Evolutionary conservation across 2,888 invertebrate genomes (phyloP).

Genomic region (Linnaemya vulpina): DNA sequence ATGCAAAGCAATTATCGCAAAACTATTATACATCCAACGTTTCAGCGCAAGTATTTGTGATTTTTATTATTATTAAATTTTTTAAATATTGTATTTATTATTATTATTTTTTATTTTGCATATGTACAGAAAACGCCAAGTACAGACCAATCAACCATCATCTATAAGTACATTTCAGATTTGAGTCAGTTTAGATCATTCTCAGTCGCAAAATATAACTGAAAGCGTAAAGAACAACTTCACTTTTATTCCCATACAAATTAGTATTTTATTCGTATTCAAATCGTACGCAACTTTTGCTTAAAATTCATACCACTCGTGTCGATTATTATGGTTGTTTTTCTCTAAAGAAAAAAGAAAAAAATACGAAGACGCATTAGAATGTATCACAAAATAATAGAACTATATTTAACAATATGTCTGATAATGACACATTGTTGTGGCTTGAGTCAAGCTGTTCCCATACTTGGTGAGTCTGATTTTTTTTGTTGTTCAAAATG

Average conservation of each 20-base stretch:
- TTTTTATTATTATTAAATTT: constrained; percentile 5
- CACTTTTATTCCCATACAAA: constrained; percentile 34
- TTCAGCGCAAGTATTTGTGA: neutral
- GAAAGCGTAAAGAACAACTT: constrained; percentile 55
- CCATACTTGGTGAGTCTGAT: constrained; percentile 66
- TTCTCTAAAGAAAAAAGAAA: neutral
- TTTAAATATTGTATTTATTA: neutral
- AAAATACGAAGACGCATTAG: neutral
- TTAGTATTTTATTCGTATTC: constrained; percentile 18
- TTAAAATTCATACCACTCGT: neutral
- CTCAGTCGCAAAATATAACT: constrained; percentile 58
- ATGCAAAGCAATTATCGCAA: neutral
- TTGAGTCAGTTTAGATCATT: constrained; percentile 26
- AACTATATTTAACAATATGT: constrained; percentile 47
- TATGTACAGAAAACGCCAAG: constrained; percentile 33
- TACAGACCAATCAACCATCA: constrained; percentile 6
- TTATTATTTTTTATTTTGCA: constrained; percentile 5
- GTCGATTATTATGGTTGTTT: neutral
- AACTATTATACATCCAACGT: neutral
- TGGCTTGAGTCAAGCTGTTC: constrained; percentile 50
- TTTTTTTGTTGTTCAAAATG: neutral
- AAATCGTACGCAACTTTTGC: constrained; percentile 5
- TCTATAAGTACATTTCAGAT: constrained; percentile 32
- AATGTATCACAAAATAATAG: constrained; percentile 48
- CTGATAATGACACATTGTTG: constrained; percentile 54